phyloP scores from a whole-genome alignment of 2,888 invertebrate species.

The Calameuta idolon region DNA sequence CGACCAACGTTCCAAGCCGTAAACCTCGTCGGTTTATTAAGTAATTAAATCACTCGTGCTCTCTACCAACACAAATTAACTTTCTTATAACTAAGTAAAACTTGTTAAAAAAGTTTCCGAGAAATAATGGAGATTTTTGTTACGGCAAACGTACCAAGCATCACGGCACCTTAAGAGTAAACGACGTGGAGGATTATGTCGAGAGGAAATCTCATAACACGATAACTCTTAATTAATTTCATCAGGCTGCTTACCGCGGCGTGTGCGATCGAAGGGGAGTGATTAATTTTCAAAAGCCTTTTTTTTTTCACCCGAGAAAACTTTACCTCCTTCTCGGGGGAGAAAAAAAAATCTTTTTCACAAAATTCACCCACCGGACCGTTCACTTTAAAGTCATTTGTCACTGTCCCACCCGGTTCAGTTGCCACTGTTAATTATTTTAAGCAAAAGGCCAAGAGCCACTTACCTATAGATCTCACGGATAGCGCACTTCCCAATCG shows the following conservation, averaged over 20 bases:
- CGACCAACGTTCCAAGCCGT: constrained; percentile 12
- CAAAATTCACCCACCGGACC: background rate
- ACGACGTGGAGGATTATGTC: constrained; percentile 1
- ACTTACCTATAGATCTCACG: background rate
- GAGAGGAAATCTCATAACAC: constrained; percentile 7
- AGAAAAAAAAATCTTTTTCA: constrained; percentile 8
- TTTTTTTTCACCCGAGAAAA: background rate
- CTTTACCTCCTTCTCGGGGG: constrained; percentile 1
- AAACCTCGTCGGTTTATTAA: constrained; percentile 42
- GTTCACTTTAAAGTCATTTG: background rate
- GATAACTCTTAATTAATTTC: constrained; percentile 9
- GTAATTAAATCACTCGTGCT: constrained; percentile 45
- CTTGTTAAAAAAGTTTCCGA: constrained; percentile 34
- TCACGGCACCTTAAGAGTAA: background rate
- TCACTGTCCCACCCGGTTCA: background rate
- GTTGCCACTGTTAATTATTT: background rate
- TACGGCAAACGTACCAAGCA: constrained; percentile 1
- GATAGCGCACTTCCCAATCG: background rate
- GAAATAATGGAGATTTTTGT: constrained; percentile 8
- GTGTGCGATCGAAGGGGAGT: background rate
- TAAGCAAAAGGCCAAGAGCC: background rate
- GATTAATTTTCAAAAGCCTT: background rate
- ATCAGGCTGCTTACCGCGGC: background rate
- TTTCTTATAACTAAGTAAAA: constrained; percentile 37
- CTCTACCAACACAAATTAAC: constrained; percentile 38